Percentiles rank a stretch among this genome's conserved stretches.
These are phyloP conservation scores for Brachyalestes nurse DNA, from an alignment of 2,797 vertebrate species.

Conservation along the genomic window DNA sequence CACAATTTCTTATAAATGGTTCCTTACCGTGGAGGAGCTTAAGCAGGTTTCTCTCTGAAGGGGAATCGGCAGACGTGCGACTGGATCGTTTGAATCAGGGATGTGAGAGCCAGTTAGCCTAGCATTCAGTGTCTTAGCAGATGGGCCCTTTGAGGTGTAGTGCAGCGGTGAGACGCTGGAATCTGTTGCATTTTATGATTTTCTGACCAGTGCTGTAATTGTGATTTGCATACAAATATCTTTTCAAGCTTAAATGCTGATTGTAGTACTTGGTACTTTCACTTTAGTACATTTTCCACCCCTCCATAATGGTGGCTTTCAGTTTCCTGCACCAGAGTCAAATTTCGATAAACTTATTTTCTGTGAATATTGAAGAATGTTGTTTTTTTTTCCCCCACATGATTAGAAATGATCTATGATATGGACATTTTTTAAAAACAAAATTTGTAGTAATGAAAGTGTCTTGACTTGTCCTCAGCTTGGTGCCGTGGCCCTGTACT, in stretches of 20 bases:
- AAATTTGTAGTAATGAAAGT: background rate
- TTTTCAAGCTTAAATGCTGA: too few relatives aligned
- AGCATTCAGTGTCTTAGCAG: background rate
- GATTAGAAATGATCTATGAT: background rate
- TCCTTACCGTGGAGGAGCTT: background rate
- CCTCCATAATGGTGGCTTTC: too few relatives aligned
- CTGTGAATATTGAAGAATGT: background rate
- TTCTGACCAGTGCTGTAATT: too few relatives aligned
- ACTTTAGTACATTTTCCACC: too few relatives aligned
- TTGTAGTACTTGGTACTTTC: too few relatives aligned
- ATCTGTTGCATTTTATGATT: too few relatives aligned
- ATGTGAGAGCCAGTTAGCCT: too few relatives aligned
- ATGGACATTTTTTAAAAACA: background rate
- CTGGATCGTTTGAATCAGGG: background rate
- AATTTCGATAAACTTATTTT: background rate
- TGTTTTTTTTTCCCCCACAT: background rate
- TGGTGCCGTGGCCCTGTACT: slow-evolving; percentile 90
- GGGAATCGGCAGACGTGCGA: background rate
- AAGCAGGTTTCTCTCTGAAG: background rate
- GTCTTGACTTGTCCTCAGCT: slow-evolving; percentile 73
- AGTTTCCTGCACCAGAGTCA: background rate
- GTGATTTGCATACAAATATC: too few relatives aligned
- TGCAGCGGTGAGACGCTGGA: background rate
- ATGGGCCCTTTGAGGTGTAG: background rate
- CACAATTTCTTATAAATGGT: background rate